Evolutionary conservation across 2,113 vertebrate genomes (phyloP).

Genomic region (Pygoscelis antarcticus): DNA sequence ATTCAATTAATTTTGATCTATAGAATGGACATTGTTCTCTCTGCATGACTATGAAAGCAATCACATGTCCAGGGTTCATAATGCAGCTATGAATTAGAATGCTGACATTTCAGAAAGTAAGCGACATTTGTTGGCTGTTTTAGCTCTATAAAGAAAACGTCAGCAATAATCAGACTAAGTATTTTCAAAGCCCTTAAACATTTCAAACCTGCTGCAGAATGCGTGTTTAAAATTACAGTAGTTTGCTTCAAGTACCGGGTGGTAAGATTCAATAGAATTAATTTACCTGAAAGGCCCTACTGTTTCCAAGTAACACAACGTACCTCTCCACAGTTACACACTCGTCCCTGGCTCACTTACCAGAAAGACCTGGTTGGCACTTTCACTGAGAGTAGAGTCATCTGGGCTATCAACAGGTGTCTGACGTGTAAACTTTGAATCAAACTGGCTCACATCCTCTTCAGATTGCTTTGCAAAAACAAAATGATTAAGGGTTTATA

Average conservation of each 20-base stretch:
- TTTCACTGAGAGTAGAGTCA: slow-evolving; percentile 97
- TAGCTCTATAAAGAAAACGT: neutral
- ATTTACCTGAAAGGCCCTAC: neutral
- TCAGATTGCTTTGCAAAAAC: slow-evolving; percentile 91
- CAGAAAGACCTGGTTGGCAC: slow-evolving; percentile 99
- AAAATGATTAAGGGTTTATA: slow-evolving; percentile 66
- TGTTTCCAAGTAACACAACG: neutral
- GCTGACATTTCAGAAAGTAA: neutral
- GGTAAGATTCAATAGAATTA: neutral
- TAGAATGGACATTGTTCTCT: neutral
- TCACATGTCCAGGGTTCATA: neutral
- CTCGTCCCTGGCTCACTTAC: slow-evolving; percentile 71
- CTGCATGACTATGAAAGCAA: neutral
- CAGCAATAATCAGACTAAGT: neutral
- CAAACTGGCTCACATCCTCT: slow-evolving; percentile 98
- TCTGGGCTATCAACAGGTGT: slow-evolving; percentile 98
- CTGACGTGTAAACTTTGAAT: slow-evolving; percentile 99
- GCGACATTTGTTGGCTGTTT: neutral
- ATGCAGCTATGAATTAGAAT: neutral
- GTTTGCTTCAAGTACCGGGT: neutral
- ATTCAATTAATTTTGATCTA: neutral
- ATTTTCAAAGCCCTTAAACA: neutral
- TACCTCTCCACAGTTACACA: neutral
- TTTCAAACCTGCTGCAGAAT: neutral
- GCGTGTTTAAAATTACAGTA: neutral